Percentiles rank a stretch among this genome's conserved stretches.
Evolutionary conservation across 2,797 vertebrate genomes (phyloP).

Genomic region (Chromis chromis): DNA sequence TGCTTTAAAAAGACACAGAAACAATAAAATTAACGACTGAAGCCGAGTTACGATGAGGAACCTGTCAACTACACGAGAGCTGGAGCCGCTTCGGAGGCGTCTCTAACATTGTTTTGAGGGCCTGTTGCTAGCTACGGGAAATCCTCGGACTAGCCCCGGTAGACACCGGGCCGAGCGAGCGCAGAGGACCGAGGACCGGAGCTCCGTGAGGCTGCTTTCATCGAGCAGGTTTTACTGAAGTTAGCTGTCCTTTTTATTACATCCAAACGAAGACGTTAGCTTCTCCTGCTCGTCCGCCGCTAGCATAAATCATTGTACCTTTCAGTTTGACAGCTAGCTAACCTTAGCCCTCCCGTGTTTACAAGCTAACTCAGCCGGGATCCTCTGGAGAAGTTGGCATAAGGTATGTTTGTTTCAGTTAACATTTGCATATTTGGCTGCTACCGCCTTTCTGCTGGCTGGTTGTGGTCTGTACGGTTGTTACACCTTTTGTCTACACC

Average conservation of each 20-base stretch:
- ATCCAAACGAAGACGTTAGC: constrained; percentile 2
- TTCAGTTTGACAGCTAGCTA: constrained; percentile 59
- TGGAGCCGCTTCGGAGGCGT: not conserved
- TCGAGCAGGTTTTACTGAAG: constrained; percentile 7
- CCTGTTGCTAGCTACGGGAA: constrained; percentile 79
- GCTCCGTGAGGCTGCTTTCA: constrained; percentile 2
- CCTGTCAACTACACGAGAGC: not conserved
- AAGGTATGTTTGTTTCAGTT: constrained; percentile 10
- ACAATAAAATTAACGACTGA: not conserved
- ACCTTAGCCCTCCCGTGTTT: constrained; percentile 65
- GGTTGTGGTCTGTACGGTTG: not conserved
- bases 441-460: not conserved
- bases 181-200: constrained; percentile 40
- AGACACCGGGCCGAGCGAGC: constrained; percentile 64
- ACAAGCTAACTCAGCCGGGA: constrained; percentile 57
- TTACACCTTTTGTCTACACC: not conserved
- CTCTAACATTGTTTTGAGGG: constrained; percentile 74
- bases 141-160: constrained; percentile 79
- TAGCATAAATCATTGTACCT: constrained; percentile 12
- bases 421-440: constrained; percentile 9
- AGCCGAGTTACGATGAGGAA: not conserved
- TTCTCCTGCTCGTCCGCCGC: constrained; percentile 5
- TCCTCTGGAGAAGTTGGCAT: constrained; percentile 30
- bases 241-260: not conserved
- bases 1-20: constrained; percentile 26